phyloP scores from a whole-genome alignment of 2,113 vertebrate genomes.

The Brienomyrus brachyistius region DNA sequence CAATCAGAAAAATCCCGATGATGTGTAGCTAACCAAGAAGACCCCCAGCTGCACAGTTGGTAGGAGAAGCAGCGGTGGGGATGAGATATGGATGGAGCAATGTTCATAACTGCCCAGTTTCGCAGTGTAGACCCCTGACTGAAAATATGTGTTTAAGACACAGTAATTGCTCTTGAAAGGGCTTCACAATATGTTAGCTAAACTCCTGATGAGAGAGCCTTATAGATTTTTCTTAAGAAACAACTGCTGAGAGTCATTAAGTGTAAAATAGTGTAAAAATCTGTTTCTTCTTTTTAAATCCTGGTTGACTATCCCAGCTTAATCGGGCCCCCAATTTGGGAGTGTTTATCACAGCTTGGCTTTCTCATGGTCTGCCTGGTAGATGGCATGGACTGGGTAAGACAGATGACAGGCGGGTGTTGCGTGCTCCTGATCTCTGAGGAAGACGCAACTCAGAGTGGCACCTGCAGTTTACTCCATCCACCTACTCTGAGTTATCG shows the following conservation, averaged over 20 bases:
- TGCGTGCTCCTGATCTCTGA: background rate
- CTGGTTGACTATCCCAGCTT: background rate
- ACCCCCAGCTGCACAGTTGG: background rate
- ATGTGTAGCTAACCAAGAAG: background rate
- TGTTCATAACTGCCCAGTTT: background rate
- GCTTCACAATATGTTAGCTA: background rate
- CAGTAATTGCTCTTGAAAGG: background rate
- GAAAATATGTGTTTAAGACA: background rate
- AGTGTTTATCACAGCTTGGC: background rate
- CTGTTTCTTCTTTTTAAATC: background rate
- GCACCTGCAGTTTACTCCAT: background rate
- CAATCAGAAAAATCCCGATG: background rate
- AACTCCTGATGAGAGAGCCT: background rate
- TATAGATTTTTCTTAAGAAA: background rate
- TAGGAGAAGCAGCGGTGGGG: background rate
- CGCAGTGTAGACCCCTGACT: background rate
- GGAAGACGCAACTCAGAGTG: background rate
- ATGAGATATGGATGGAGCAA: background rate
- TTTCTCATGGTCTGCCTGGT: background rate
- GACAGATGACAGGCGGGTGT: background rate
- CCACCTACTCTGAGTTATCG: background rate
- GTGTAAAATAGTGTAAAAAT: background rate
- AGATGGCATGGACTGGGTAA: background rate
- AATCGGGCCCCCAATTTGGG: background rate
- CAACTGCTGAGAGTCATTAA: background rate